A percentile compares a stretch with the other conserved stretches of the same genome.
Conservation (phyloP, 2,113 vertebrate genomes). For the Gymnogyps californianus region DNA sequence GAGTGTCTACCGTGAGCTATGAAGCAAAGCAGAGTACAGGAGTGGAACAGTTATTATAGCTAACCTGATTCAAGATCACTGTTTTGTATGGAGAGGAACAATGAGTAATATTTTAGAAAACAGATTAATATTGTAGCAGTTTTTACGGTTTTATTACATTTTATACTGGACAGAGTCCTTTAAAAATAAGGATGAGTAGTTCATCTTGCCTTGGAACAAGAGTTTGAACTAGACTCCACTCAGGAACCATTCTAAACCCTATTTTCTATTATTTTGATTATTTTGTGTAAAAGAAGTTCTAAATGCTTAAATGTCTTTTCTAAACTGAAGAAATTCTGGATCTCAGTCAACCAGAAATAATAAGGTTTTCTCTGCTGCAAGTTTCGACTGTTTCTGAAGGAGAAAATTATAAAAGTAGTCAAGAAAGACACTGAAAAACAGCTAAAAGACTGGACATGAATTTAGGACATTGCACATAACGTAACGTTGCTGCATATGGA, state of each 20-base stretch:
- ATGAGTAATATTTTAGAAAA: not conserved
- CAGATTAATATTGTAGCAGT: not conserved
- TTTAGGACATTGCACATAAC: not conserved
- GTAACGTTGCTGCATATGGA: accelerated
- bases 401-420: not conserved
- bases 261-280: not conserved
- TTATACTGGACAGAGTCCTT: not conserved
- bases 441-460: not conserved
- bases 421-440: not conserved
- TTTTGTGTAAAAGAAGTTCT: not conserved
- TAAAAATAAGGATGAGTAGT: not conserved
- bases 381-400: not conserved
- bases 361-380: not conserved
- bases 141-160: not conserved
- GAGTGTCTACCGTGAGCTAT: not conserved
- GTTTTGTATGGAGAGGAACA: not conserved
- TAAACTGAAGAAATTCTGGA: not conserved
- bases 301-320: not conserved
- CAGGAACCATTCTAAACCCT: not conserved
- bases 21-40: not conserved
- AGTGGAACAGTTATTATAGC: not conserved
- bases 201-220: not conserved
- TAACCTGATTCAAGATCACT: not conserved
- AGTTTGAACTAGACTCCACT: not conserved
- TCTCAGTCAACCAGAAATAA: not conserved